Evolutionary conservation across 2,888 invertebrate genomes (phyloP), one percentile per base, ranked within the genome.

Genomic region (Brachycybe producta): DNA sequence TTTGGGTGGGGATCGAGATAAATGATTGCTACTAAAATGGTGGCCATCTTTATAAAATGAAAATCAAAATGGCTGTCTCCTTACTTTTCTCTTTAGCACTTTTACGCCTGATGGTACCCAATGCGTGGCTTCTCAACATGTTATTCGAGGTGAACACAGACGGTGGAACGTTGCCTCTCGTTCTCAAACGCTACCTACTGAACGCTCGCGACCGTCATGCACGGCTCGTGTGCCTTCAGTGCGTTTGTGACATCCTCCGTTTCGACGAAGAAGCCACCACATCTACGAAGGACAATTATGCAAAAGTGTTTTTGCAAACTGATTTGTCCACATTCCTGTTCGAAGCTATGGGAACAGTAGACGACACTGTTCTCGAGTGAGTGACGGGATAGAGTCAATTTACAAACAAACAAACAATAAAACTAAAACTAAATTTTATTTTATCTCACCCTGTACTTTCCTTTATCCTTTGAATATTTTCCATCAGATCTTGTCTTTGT

Each of bases 321-420:
- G 44, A 44, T 32, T 17, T 44, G n/a, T 5, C 15, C n/a, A 5
- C 5, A 42, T 40, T 56, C 24, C 28, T 56, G 17, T 55, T 56
- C 46, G 56, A 56, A 39, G 45, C 38, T 21, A 23, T 53, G 19
- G 19, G 23, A 8, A 41, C 35, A 30, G 49, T 36, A 17, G 52
- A 56, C 45, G 56, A 55, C 28, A 23, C 52, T 42, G 39, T 56
- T 8, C 35, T 52, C 28, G 55, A 53, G 56, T 56, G 44, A 51
- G 54, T 53, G 42, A 38, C 24, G 41, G 15, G 7, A 41, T 15
- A 21, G 23, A 26, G n/a, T n/a, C n/a, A n/a, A n/a, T n/a, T n/a
- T n/a, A n/a, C n/a, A n/a, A n/a, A n/a, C n/a, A n/a, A n/a, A n/a
- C n/a, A n/a, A n/a, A n/a, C n/a, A n/a, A n/a, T n/a, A n/a, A n/a